Percentiles rank a stretch among this genome's conserved stretches.
Conservation (phyloP, 2,888 invertebrate species). For the Stictocephala bisonia region DNA sequence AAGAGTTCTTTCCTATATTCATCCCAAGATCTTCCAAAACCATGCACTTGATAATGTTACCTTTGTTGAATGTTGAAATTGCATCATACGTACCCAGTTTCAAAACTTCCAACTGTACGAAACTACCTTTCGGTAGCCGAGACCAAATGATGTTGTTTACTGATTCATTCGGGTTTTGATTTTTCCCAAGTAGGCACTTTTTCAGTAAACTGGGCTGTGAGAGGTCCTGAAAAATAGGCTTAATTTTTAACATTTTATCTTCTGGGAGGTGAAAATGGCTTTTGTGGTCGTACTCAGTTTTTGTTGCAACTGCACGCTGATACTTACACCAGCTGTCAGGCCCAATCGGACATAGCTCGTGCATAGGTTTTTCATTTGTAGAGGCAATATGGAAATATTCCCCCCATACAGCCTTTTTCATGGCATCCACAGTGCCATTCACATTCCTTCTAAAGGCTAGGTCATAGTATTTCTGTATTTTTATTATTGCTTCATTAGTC, state of each 20-base stretch:
- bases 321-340: conserved; percentile 56
- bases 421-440: conserved; percentile 51
- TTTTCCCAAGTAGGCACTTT: conserved; percentile 22
- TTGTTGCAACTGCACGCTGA: not conserved
- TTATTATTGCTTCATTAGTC: conserved; percentile 54
- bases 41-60: too few relatives aligned
- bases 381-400: conserved; percentile 56
- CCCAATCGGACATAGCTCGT: conserved; percentile 54
- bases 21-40: too few relatives aligned
- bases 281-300: not conserved
- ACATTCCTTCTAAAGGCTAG: conserved; percentile 56
- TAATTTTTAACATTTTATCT: not conserved
- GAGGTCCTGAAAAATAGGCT: conserved; percentile 28
- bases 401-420: conserved; percentile 59
- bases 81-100: too few relatives aligned
- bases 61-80: too few relatives aligned
- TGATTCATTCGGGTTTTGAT: conserved; percentile 11
- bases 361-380: conserved; percentile 55
- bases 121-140: not conserved
- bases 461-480: conserved; percentile 57
- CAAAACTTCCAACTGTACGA: not conserved
- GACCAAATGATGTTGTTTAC: conserved; percentile 18
- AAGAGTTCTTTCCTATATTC: too few relatives aligned
- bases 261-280: not conserved
- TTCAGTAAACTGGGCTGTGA: conserved; percentile 5